A percentile compares a stretch with the other conserved stretches of the same genome.
These are phyloP conservation scores for Furcifer pardalis DNA, from an alignment of 2,797 vertebrate genomes.

Conservation along the genomic window DNA sequence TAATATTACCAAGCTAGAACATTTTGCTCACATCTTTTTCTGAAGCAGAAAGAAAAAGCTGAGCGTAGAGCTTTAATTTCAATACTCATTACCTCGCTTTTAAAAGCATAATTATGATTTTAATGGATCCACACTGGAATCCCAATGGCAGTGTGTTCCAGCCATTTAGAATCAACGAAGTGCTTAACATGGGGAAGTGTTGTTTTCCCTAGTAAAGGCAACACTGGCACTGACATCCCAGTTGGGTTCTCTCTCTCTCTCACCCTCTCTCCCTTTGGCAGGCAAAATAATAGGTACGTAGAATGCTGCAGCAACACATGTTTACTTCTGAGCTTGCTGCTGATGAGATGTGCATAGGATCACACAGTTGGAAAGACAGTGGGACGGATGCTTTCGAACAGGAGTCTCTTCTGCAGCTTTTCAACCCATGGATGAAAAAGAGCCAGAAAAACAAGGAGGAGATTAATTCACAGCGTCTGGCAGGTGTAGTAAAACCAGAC, in stretches of 20 bases:
- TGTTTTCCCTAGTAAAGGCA: conserved; percentile 35
- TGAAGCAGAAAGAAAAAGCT: neutral
- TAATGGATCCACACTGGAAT: conserved; percentile 42
- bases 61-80: conserved; percentile 40
- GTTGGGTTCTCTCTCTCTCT: conserved; percentile 3
- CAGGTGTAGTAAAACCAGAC: conserved; percentile 35
- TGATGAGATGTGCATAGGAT: neutral
- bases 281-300: neutral
- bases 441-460: conserved; percentile 32
- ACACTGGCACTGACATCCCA: neutral
- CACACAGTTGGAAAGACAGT: neutral
- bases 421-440: neutral
- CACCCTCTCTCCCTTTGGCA: neutral
- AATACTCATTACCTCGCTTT: conserved; percentile 53
- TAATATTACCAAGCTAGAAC: conserved; percentile 19
- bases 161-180: conserved; percentile 42
- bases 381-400: neutral
- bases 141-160: conserved; percentile 28
- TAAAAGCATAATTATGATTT: conserved; percentile 48
- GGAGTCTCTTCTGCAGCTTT: neutral
- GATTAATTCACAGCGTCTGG: conserved; percentile 27
- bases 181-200: conserved; percentile 27
- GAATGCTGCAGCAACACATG: neutral
- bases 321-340: neutral
- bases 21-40: conserved; percentile 35